These are phyloP conservation scores for Amblyjoppa fuscipennis DNA, from an alignment of 2,888 invertebrate genomes.

Conservation along the genomic window DNA sequence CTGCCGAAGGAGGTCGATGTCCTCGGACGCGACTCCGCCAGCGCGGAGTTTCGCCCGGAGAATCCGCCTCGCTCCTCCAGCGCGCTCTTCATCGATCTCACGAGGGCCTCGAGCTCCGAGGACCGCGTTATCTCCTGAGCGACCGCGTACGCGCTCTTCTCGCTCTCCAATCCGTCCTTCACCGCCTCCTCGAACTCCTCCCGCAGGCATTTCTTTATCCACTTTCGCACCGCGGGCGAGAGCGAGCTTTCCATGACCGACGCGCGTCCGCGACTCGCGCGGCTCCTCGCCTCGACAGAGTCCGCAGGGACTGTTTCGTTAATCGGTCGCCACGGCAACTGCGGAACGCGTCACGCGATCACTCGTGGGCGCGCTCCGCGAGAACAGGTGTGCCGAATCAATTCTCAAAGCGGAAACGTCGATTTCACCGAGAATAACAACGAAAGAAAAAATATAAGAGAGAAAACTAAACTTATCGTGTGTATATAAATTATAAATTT, in stretches of 20 bases:
- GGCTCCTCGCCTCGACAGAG: neutral
- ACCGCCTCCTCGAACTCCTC: conserved; percentile 76
- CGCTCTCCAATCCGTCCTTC: conserved; percentile 42
- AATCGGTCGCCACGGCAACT: conserved; percentile 34
- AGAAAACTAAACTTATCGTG: neutral
- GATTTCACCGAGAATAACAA: neutral
- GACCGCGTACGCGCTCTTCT: conserved; percentile 40
- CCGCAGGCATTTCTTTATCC: conserved; percentile 78
- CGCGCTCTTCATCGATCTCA: conserved; percentile 73
- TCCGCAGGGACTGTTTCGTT: conserved; percentile 8
- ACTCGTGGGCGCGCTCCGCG: neutral
- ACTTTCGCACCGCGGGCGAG: conserved; percentile 77
- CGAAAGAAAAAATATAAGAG: conserved; percentile 18
- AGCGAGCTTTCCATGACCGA: conserved; percentile 75
- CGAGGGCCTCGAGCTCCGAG: conserved; percentile 67
- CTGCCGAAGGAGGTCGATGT: conserved; percentile 78
- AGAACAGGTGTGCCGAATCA: conserved; percentile 9
- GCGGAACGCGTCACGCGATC: neutral
- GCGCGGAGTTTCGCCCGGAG: conserved; percentile 42
- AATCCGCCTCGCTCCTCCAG: conserved; percentile 70
- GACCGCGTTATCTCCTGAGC: conserved; percentile 59
- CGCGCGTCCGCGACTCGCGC: neutral
- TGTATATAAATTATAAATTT: conserved; percentile 58
- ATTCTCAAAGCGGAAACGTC: neutral
- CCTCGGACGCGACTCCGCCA: conserved; percentile 70